Evolutionary conservation across 2,888 invertebrate species (phyloP).

Genomic region (Amphimallon solstitiale): DNA sequence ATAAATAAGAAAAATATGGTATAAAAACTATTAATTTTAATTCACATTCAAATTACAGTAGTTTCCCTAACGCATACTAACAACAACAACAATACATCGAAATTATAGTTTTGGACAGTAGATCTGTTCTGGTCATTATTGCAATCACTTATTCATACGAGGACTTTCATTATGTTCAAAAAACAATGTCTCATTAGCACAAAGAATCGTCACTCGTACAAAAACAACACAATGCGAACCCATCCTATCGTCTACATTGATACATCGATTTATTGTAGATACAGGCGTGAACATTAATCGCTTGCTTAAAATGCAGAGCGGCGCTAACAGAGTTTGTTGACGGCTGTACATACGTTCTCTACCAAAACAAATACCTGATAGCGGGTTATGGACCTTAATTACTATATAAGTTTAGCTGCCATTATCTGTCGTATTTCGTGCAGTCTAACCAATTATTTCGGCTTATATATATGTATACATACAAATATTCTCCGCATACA

Average conservation of each 20-base stretch:
- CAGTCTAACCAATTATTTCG: neutral
- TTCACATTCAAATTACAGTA: too few species aligned
- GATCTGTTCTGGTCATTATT: neutral
- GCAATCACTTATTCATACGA: neutral
- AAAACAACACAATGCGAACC: constrained; percentile 2
- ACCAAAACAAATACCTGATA: neutral
- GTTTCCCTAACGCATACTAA: too few species aligned
- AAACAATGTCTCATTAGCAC: constrained; percentile 14
- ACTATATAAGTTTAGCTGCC: too few species aligned
- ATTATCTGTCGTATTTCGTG: too few species aligned
- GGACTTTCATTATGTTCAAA: neutral
- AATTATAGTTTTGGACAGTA: too few species aligned
- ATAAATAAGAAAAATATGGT: too few species aligned
- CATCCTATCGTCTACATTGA: neutral
- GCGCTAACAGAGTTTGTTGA: neutral
- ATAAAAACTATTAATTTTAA: too few species aligned
- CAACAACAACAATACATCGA: too few species aligned
- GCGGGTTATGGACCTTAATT: neutral
- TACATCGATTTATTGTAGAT: neutral
- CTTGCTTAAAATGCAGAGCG: constrained; percentile 4
- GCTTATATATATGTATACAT: too few species aligned
- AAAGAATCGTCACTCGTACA: neutral
- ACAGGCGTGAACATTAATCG: neutral
- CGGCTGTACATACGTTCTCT: neutral
- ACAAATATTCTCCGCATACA: neutral